These are phyloP conservation scores for Gonioctena quinquepunctata DNA, from an alignment of 1,140 invertebrate species.

Conservation along the genomic window DNA sequence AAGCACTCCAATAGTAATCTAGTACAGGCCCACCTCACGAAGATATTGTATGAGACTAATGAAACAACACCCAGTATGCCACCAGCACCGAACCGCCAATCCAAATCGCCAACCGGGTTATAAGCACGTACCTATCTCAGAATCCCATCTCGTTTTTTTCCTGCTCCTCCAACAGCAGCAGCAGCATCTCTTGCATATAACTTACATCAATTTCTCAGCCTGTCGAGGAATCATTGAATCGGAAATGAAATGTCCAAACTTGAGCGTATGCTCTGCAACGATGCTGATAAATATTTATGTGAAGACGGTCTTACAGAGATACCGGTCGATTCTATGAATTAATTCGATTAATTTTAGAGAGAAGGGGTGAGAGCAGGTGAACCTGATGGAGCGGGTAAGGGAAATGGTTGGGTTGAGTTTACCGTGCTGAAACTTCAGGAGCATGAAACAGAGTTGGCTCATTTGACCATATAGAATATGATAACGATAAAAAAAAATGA, in stretches of 20 bases:
- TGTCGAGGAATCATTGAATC: constrained; percentile 33
- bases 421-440: no score
- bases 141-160: not conserved
- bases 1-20: no score
- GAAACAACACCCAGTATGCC: not conserved
- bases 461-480: no score
- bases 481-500: no score
- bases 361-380: constrained; percentile 20
- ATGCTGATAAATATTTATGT: constrained; percentile 32
- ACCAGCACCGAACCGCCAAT: not conserved
- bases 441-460: no score
- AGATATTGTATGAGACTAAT: no score
- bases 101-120: not conserved
- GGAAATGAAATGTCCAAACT: constrained; percentile 35
- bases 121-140: not conserved
- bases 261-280: constrained; percentile 26
- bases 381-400: not conserved
- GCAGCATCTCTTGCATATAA: constrained; percentile 27
- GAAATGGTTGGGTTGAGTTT: no score
- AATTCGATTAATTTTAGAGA: constrained; percentile 17
- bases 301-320: constrained; percentile 23
- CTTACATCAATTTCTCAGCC: constrained; percentile 35
- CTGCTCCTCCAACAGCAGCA: no score
- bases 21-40: no score
- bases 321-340: constrained; percentile 31